Evolutionary conservation across 23 tunicate species (phyloP).

Genomic region (Phallusia fumigata): DNA sequence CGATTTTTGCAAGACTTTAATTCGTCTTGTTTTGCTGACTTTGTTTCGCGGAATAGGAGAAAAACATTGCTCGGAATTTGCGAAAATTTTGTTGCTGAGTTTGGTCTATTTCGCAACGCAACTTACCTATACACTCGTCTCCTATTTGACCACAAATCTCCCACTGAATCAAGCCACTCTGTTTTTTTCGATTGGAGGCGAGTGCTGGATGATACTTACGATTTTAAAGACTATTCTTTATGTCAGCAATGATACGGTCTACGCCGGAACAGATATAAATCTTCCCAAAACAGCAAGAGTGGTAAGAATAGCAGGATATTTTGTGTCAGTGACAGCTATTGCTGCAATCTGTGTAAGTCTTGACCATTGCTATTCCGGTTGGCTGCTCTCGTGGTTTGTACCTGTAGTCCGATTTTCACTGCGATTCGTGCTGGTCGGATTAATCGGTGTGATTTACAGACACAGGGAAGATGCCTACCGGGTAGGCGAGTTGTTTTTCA

Average conservation of each 20-base stretch:
- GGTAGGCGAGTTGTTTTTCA: neutral
- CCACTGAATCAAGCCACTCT: neutral
- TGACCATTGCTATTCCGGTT: neutral
- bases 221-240: neutral
- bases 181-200: neutral
- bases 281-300: neutral
- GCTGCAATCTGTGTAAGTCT: neutral
- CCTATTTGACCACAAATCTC: neutral
- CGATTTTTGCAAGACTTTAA: neutral
- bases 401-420: neutral
- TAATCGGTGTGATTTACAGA: constrained; percentile 6
- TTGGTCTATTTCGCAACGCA: neutral
- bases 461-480: neutral
- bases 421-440: neutral
- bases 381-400: neutral
- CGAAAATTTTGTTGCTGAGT: neutral
- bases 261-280: neutral
- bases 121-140: neutral
- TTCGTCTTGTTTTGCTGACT: neutral
- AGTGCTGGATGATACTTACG: neutral
- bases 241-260: neutral
- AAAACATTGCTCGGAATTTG: neutral
- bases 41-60: neutral
- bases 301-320: neutral
- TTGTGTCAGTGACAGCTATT: neutral